Evolutionary conservation across 1,140 invertebrate genomes (phyloP).

Genomic region (Drosophila lacteicornis): DNA sequence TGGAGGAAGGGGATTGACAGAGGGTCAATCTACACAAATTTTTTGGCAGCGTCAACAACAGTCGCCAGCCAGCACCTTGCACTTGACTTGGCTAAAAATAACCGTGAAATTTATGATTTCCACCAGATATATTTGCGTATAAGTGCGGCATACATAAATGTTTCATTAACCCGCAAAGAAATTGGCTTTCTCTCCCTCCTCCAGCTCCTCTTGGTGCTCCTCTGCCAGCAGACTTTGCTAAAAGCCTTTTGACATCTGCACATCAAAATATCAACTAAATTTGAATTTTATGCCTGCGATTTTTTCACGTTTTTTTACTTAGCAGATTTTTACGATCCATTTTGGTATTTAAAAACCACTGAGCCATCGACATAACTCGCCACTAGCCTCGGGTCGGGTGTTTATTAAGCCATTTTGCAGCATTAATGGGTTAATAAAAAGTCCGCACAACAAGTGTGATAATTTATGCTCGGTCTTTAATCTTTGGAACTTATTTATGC

Average conservation of each 20-base stretch:
- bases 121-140: slow-evolving; percentile 11
- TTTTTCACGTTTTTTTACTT: slow-evolving; percentile 25
- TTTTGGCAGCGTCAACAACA: slow-evolving; percentile 62
- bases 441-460: slow-evolving; percentile 32
- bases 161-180: slow-evolving; percentile 41
- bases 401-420: slow-evolving; percentile 40
- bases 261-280: slow-evolving; percentile 52
- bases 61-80: slow-evolving; percentile 56
- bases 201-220: neutral
- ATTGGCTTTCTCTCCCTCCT: slow-evolving; percentile 3
- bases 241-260: slow-evolving; percentile 74
- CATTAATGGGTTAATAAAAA: slow-evolving; percentile 69
- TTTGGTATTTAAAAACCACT: slow-evolving; percentile 51
- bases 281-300: slow-evolving; percentile 28
- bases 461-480: slow-evolving; percentile 46
- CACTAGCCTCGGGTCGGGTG: neutral
- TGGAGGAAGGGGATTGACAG: neutral
- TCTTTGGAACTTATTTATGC: slow-evolving; percentile 62
- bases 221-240: slow-evolving; percentile 11
- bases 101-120: slow-evolving; percentile 62
- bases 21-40: slow-evolving; percentile 42
- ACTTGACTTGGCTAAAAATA: slow-evolving; percentile 78
- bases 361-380: slow-evolving; percentile 56
- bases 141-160: slow-evolving; percentile 21
- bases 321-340: slow-evolving; percentile 53